Percentiles rank a stretch among this genome's conserved stretches.
Evolutionary conservation across 2,113 vertebrate species (phyloP).

Genomic region (Stigmatopora nigra): DNA sequence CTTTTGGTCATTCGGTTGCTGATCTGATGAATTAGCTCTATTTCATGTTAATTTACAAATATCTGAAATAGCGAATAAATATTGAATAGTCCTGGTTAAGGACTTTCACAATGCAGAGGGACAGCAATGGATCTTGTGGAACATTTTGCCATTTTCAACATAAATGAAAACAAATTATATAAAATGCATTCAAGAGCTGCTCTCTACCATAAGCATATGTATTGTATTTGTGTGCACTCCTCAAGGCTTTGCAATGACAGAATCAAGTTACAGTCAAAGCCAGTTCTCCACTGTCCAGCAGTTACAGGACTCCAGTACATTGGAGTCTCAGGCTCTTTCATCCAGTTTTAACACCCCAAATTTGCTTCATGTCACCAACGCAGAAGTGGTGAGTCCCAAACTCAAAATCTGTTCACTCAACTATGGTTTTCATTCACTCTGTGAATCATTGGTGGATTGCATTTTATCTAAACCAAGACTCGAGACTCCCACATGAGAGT

Average conservation of each 20-base stretch:
- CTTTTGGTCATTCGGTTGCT: constrained; percentile 8
- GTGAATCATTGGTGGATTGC: neutral
- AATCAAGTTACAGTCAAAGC: constrained; percentile 75
- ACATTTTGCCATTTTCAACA: neutral
- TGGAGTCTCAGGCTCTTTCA: constrained; percentile 93
- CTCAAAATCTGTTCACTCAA: neutral
- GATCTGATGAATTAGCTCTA: neutral
- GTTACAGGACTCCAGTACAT: constrained; percentile 92
- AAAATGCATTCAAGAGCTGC: neutral
- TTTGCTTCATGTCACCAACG: constrained; percentile 76
- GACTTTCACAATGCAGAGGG: neutral
- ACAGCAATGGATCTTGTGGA: neutral
- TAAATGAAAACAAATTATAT: neutral
- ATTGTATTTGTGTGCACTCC: neutral
- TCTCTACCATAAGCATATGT: neutral
- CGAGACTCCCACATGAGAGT: neutral
- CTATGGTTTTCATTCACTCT: neutral
- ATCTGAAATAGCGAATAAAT: neutral
- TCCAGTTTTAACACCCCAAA: constrained; percentile 83
- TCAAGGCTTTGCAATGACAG: constrained; percentile 84
- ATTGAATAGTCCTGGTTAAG: neutral
- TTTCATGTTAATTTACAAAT: neutral
- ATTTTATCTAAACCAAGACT: neutral
- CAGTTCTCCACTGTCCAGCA: constrained; percentile 89
- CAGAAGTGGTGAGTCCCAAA: constrained; percentile 68